phyloP scores from a whole-genome alignment of 2,113 vertebrate genomes.

The Pithys albifrons region DNA sequence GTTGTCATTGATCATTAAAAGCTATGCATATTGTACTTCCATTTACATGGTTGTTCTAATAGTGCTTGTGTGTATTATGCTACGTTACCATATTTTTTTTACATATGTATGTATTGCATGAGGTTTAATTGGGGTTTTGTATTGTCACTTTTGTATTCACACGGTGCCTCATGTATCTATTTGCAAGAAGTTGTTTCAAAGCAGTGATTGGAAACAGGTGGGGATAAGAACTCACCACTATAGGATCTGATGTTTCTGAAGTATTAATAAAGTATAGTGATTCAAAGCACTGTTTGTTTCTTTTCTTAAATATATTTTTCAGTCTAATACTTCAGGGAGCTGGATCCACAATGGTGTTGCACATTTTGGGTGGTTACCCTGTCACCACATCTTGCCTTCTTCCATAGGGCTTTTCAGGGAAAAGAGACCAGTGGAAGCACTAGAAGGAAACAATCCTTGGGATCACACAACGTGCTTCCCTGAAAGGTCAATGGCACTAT shows the following conservation, averaged over 20 bases:
- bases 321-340: not conserved
- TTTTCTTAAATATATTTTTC: not conserved
- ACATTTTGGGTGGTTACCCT: not conserved
- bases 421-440: not conserved
- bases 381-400: not conserved
- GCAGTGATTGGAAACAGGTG: not conserved
- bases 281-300: not conserved
- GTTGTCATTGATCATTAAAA: conserved; percentile 43
- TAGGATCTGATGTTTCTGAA: conserved; percentile 39
- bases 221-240: not conserved
- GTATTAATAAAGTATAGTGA: conserved; percentile 65
- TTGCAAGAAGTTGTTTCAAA: conserved; percentile 53
- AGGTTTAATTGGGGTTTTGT: conserved; percentile 41
- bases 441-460: not conserved
- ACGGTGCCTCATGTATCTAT: conserved; percentile 62
- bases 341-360: not conserved
- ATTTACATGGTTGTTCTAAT: conserved; percentile 37
- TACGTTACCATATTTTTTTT: conserved; percentile 3
- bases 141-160: conserved; percentile 60
- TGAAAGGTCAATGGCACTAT: not conserved
- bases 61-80: conserved; percentile 43
- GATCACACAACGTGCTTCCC: not conserved
- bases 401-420: not conserved
- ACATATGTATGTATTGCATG: conserved; percentile 52
- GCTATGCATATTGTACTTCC: conserved; percentile 51